Base-by-base conservation (phyloP, 2,888 invertebrate genomes). In the Rotaria magnacalcarata region DNA sequence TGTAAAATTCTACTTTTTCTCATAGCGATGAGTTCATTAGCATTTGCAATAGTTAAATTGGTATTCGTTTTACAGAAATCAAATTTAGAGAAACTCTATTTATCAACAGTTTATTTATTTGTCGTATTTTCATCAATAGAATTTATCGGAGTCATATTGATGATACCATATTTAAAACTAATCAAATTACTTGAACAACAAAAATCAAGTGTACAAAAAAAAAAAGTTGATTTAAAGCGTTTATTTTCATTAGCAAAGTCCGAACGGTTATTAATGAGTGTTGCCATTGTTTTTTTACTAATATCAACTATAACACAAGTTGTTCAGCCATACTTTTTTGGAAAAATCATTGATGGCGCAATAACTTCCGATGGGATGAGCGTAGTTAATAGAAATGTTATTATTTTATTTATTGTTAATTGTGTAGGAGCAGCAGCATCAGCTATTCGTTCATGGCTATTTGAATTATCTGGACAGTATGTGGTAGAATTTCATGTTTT, bases 281-380 rank as follows among this genome's bases (percentile, higher is more conserved):
- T 21, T n/a, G 80, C 47, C 0, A 87, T 87, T 14, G 41, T 89
- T 16, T 89, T 88, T 84, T 87, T 90, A 41, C 84, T 90, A 24
- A 87, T 88, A 10, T 89, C 90, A 11, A 89, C 89, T 87, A 89
- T 88, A 16, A 87, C 89, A 2, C 89, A 89, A 86, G 89, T 90
- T 86, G 88, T 89, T 21, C 89, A 89, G 2, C 90, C 90, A 14
- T 87, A 90, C n/a, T 90, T 89, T 87, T 90, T 90, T 88, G 90
- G 90, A 27, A 89, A 88, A 87, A 90, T 90, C 11, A 89, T 90
- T 10, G 90, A 90, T 88, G 89, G 90, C 54, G 90, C 90, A 14
- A 88, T 89, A 50, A 87, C 88, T 24, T 89, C 89, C 85, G 89
- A 90, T 89, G 88, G 90, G 90, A 88, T 88, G 89, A 88, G 19